Conservation (phyloP, 2,888 invertebrate species). For the Lordiphosa fenestrarum region DNA sequence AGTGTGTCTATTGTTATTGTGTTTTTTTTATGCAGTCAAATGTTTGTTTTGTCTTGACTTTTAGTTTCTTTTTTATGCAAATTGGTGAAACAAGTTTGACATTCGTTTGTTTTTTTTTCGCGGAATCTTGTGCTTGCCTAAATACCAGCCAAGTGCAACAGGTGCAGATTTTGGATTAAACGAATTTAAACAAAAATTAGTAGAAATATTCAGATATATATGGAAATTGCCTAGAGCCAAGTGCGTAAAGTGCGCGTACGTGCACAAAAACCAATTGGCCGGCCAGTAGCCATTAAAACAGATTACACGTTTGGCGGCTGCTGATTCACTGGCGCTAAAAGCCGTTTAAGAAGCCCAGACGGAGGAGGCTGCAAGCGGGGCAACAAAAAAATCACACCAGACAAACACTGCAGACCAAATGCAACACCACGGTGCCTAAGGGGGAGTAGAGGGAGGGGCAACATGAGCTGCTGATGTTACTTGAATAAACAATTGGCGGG, state of each 20-base stretch:
- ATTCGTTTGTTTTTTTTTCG: neutral
- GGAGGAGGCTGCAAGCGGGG: constrained; percentile 16
- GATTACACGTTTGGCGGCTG: constrained; percentile 68
- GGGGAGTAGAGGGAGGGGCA: neutral
- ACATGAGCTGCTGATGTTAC: constrained; percentile 38
- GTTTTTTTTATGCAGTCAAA: too few species aligned
- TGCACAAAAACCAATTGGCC: constrained; percentile 21
- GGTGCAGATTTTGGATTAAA: constrained; percentile 22
- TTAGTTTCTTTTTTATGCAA: constrained; percentile 1
- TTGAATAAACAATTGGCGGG: constrained; percentile 67
- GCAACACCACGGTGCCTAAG: neutral
- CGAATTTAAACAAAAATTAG: constrained; percentile 17
- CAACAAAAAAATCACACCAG: constrained; percentile 35
- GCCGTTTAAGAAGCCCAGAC: constrained; percentile 68
- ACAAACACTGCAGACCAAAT: constrained; percentile 38
- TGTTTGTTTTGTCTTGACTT: neutral
- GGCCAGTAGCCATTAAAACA: constrained; percentile 69
- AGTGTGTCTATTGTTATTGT: too few species aligned
- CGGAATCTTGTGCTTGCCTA: constrained; percentile 9
- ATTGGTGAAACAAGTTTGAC: constrained; percentile 5
- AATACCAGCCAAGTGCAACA: constrained; percentile 22
- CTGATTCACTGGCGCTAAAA: constrained; percentile 68
- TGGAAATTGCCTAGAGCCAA: constrained; percentile 14
- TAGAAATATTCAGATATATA: neutral
- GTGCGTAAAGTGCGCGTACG: constrained; percentile 26